Conservation (phyloP, 1,140 invertebrate genomes). For the Drosophila santomea region DNA sequence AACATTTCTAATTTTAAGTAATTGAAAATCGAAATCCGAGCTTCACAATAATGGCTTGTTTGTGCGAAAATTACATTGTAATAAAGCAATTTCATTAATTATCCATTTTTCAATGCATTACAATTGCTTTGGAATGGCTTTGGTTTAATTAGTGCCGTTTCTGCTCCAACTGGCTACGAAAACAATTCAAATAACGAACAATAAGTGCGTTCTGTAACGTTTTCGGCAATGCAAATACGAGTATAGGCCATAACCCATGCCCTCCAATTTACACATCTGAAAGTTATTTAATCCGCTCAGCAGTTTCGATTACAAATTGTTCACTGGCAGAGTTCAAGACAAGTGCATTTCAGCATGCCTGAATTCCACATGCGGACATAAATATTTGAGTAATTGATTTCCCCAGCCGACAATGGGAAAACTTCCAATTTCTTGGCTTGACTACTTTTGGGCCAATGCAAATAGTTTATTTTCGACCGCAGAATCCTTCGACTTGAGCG, state of each 20-base stretch:
- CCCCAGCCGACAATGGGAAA: constrained; percentile 21
- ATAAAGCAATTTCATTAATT: background rate
- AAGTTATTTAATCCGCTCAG: constrained; percentile 25
- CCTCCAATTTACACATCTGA: constrained; percentile 1
- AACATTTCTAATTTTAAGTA: too few relatives aligned
- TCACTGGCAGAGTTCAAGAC: constrained; percentile 22
- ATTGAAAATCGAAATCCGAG: too few relatives aligned
- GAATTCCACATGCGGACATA: constrained; percentile 14
- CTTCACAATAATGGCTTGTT: too few relatives aligned
- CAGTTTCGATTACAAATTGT: constrained; percentile 11
- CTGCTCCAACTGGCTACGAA: background rate
- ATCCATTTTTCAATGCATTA: background rate
- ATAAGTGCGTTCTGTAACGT: background rate
- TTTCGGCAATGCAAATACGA: background rate
- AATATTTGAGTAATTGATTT: constrained; percentile 51
- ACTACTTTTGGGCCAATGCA: constrained; percentile 13
- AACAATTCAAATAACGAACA: constrained; percentile 1
- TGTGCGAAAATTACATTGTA: background rate
- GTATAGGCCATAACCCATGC: constrained; percentile 4
- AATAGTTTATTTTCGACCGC: constrained; percentile 14
- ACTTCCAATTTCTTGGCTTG: constrained; percentile 20
- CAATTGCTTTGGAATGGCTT: background rate
- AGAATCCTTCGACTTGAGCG: constrained; percentile 45
- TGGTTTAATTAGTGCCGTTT: background rate
- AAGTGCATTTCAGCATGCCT: constrained; percentile 27